Percentiles rank a stretch among this genome's conserved stretches.
These are phyloP conservation scores for Drosophila burlai DNA, from an alignment of 1,140 invertebrate genomes.

Conservation along the genomic window DNA sequence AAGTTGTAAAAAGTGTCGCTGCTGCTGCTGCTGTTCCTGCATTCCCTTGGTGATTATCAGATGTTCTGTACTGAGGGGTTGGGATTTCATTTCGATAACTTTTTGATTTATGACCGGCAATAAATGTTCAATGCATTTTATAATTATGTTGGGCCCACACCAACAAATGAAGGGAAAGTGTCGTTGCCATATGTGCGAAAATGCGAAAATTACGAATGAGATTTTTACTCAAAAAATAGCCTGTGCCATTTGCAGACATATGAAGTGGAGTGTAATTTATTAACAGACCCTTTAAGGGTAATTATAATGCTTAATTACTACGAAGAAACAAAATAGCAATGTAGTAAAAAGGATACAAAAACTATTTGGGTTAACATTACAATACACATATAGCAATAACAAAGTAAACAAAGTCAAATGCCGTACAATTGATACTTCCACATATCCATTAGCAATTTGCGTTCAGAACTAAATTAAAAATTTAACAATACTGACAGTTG, in stretches of 20 bases:
- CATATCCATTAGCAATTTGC: neutral
- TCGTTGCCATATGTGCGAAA: slow-evolving; percentile 68
- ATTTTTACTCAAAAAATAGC: slow-evolving; percentile 25
- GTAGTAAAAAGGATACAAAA: neutral
- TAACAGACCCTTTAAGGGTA: slow-evolving; percentile 2
- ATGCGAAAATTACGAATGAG: slow-evolving; percentile 53
- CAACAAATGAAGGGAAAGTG: slow-evolving; percentile 47
- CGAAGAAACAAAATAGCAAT: neutral
- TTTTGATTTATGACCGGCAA: slow-evolving; percentile 83
- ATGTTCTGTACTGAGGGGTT: slow-evolving; percentile 18
- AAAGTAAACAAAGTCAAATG: neutral
- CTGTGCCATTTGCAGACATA: slow-evolving; percentile 15
- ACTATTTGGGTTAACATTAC: too few species aligned
- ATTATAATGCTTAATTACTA: neutral
- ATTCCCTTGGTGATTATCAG: slow-evolving; percentile 70
- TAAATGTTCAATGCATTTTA: slow-evolving; percentile 82
- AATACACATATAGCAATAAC: too few species aligned
- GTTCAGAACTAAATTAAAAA: neutral
- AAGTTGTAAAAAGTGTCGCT: slow-evolving; percentile 83
- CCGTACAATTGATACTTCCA: neutral
- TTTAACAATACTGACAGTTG: neutral
- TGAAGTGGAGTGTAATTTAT: slow-evolving; percentile 4
- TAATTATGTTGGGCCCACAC: slow-evolving; percentile 66
- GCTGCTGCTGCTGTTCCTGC: slow-evolving; percentile 53
- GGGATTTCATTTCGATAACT: slow-evolving; percentile 69